Base-by-base conservation (phyloP, 2,797 vertebrate genomes). In the Microchirus variegatus region DNA sequence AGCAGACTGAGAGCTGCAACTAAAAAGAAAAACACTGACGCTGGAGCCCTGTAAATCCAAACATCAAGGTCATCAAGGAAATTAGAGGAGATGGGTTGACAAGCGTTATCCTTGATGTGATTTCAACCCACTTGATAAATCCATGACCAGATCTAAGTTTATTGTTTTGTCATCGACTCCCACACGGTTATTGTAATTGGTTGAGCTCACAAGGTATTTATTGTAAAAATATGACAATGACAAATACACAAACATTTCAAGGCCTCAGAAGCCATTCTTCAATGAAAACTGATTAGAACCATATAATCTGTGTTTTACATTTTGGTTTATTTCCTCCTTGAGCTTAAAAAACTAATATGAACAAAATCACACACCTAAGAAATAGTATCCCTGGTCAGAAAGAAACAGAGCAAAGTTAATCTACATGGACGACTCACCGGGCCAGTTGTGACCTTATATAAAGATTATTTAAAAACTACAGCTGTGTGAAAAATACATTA, bases 221-320 rank as follows among this genome's bases (percentile, higher is more conserved):
- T 13, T 57, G 22, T 53, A 53, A 48, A 65, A 59, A 63, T 14
- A 72, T n/a, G n/a, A n/a, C n/a, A n/a, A n/a, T n/a, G n/a, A n/a
- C n/a, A n/a, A n/a, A n/a, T n/a, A n/a, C 12, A 10, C 45, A 74
- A 40, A 42, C 48, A 57, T 22, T 16, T 36, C 10, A 17, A 22
- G 36, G 35, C 41, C n/a, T 57, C 15, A 10, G 19, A 36, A 10
- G 37, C 11, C 0, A 1, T 10, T 2, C 9, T 19, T 13, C 22
- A 31, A 48, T 41, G 16, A 40, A 2, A 68, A 26, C 3, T 3
- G 26, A n/a, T n/a, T n/a, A n/a, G n/a, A n/a, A n/a, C n/a, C n/a
- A n/a, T n/a, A n/a, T n/a, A n/a, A n/a, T n/a, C n/a, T n/a, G n/a
- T n/a, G n/a, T n/a, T n/a, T n/a, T n/a, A n/a, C n/a, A 16, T 46